Evolutionary conservation across 2,888 invertebrate genomes (phyloP).

Genomic region (Glyphotaelius pellucidus): DNA sequence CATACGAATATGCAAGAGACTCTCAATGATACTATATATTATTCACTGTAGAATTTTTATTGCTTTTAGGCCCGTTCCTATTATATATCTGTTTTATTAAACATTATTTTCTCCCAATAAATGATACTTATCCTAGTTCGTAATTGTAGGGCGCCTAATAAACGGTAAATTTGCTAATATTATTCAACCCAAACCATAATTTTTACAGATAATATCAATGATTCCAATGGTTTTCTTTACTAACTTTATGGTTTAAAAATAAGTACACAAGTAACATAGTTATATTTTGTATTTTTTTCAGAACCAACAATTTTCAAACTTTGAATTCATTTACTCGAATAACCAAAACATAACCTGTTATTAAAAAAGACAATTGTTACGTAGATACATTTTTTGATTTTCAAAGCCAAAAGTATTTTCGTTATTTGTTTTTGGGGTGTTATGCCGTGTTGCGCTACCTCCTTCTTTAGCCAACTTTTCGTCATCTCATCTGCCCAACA

Average conservation of each 20-base stretch:
- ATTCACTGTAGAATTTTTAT: background rate
- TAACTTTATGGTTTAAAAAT: background rate
- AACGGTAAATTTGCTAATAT: background rate
- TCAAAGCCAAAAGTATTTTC: no score
- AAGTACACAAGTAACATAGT: no score
- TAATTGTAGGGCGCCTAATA: background rate
- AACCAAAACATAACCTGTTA: background rate
- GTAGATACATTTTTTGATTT: no score
- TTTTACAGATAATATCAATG: background rate
- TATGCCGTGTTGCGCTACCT: no score
- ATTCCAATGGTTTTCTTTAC: background rate
- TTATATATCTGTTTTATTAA: background rate
- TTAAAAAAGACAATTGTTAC: no score
- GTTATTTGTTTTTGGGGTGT: no score
- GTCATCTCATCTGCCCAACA: no score
- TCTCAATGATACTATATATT: background rate
- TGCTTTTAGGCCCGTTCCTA: no score
- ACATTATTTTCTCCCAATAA: background rate
- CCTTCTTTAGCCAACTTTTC: no score
- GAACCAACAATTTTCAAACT: no score
- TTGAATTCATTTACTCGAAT: background rate
- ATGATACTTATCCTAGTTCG: background rate
- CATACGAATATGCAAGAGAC: background rate
- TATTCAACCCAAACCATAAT: background rate
- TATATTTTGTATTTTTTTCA: background rate